Evolutionary conservation across 2,888 invertebrate genomes (phyloP).

Genomic region (Kryphioiulus occultus): DNA sequence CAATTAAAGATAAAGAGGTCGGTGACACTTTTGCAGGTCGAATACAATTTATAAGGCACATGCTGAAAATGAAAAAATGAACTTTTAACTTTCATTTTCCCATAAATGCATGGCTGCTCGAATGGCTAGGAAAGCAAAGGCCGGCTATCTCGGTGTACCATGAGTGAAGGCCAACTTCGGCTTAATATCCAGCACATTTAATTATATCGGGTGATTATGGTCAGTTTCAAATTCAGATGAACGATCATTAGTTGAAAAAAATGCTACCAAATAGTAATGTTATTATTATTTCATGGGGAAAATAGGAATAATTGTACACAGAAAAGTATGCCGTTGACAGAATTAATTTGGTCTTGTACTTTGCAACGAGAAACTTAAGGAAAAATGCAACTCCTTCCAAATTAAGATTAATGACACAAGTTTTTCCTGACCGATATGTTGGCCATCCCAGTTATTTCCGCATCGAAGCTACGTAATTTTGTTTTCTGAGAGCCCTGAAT

Average conservation of each 20-base stretch:
- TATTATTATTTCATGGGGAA: neutral
- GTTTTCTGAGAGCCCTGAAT: neutral
- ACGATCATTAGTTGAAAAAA: too few relatives aligned
- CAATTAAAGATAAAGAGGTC: conserved; percentile 47
- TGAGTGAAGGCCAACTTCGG: neutral
- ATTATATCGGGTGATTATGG: too few relatives aligned
- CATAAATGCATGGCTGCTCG: neutral
- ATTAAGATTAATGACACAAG: neutral
- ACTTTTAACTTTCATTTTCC: conserved; percentile 14
- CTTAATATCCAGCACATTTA: neutral
- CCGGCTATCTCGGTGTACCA: neutral
- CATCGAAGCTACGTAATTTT: neutral
- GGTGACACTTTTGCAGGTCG: conserved; percentile 43
- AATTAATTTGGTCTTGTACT: neutral
- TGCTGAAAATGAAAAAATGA: neutral
- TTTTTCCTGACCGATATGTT: neutral
- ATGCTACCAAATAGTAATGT: neutral
- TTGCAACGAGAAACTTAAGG: neutral
- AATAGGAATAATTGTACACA: neutral
- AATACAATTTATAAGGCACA: neutral
- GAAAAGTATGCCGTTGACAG: neutral
- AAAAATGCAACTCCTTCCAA: neutral
- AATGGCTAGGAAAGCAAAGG: neutral
- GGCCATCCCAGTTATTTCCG: neutral
- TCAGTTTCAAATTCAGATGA: too few relatives aligned